Conservation (phyloP, 2,888 invertebrate genomes). For the Napeogenes sylphis region DNA sequence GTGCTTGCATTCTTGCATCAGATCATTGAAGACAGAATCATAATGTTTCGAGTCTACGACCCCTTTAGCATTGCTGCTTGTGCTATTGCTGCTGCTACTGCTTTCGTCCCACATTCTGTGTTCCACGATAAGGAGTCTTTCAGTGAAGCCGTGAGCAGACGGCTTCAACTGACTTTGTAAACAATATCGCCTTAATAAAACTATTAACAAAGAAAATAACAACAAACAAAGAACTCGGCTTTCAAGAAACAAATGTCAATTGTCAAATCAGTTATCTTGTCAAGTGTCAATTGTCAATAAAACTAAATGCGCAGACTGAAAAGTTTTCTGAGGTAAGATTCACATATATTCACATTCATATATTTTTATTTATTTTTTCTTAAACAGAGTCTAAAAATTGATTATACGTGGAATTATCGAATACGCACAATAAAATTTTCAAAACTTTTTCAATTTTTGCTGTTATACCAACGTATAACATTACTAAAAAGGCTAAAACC, state of each 20-base stretch:
- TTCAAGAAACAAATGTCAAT: slow-evolving; percentile 1
- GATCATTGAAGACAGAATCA: slow-evolving; percentile 73
- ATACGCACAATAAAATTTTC: too few species aligned
- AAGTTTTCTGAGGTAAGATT: too few species aligned
- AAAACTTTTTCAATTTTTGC: too few species aligned
- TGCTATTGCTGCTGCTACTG: slow-evolving; percentile 11
- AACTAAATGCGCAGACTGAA: not conserved
- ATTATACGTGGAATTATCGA: too few species aligned
- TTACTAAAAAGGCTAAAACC: too few species aligned
- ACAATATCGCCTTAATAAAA: not conserved
- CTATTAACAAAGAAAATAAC: not conserved
- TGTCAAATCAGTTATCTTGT: not conserved
- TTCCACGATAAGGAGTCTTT: not conserved
- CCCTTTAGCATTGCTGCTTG: slow-evolving; percentile 14
- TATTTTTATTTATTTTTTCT: too few species aligned
- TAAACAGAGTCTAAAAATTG: too few species aligned
- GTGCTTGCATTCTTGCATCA: slow-evolving; percentile 82
- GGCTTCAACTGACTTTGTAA: not conserved
- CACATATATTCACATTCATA: too few species aligned
- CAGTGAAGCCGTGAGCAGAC: not conserved
- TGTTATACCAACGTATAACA: too few species aligned
- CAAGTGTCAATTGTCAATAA: not conserved
- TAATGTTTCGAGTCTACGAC: slow-evolving; percentile 36
- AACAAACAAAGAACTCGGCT: slow-evolving; percentile 5
- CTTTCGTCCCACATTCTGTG: slow-evolving; percentile 24